Evolutionary conservation across 1,140 invertebrate genomes (phyloP), one percentile per base, ranked within the genome.

Genomic region (Drosophila oshimai): DNA sequence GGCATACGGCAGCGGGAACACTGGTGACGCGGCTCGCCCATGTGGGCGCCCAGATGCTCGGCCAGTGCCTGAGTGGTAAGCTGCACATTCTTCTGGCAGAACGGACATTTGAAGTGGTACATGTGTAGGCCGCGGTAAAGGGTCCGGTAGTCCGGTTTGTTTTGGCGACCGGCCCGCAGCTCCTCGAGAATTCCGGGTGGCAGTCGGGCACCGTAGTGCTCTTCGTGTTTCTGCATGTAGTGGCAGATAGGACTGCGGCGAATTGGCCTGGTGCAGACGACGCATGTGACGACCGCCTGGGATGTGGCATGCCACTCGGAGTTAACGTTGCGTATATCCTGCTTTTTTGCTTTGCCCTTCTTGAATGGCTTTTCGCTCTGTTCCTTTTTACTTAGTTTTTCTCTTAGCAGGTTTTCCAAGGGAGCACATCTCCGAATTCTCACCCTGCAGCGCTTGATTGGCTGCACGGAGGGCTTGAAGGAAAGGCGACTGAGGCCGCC

Each of bases 21-120:
- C 4, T 88, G 81, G 49, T 91, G 93, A 6, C 93, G 84, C 47
- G 93, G 93, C 72, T 95, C 94, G 0, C 94, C 94, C 0, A 94
- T 95, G 46, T 95, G 95, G 4, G 88, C 92, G 1, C 92, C 91
- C 9, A 94, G 91, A 62, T 95, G 94, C 29, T 94, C 93, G 36
- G 20, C 15, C 12, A 90, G n/a, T 6, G 0, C 0, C 2, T 28
- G 0, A 15, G 0, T 22, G n/a, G 33, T n/a, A n/a, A n/a, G n/a
- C n/a, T n/a, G 34, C 31, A 42, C 26, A 5, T 20, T 50, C 28
- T 72, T 55, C 0, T 36, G 10, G 49, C 90, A 91, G 45, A 90
- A 91, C 4, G 72, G 71, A 13, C 90, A 90, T 5, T 29, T 31
- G 51, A 60, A 55, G 9, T 31, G 29, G 13, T 47, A 80, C 1